Base-by-base conservation (phyloP, 2,113 vertebrate genomes). In the Hylia prasina region DNA sequence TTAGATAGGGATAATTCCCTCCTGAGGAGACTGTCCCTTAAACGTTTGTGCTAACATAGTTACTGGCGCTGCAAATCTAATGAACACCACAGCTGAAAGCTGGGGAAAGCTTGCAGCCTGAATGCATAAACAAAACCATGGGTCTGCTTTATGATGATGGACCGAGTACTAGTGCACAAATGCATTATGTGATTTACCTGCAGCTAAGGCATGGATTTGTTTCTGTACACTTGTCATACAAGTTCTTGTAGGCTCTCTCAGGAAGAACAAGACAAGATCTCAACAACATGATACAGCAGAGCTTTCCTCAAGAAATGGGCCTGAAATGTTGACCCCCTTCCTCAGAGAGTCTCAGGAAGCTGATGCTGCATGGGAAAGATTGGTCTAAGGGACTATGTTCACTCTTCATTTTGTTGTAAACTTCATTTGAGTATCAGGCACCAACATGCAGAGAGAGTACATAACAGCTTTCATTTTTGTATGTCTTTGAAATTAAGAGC, bases 41-140 rank as follows among this genome's bases (percentile, higher is more conserved):
- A 65, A 90, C 51, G 15, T 94, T 95, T 78, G 31, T 60, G 64
- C 50, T 94, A 92, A 94, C 42, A 0, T 56, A 47, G 77, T 95
- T 96, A 96, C 48, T 83, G 79, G 50, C 51, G 48, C 44, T 31
- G 27, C 68, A 94, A 90, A 97, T 95, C 58, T 80, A 93, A 92
- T 93, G 79, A 93, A 42, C 27, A 14, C 39, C 50, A 35, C 39
- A 47, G 24, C 19, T 89, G 70, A 69, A 75, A 91, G 18, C 27
- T n/a, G 58, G 53, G 53, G 31, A 47, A 31, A 53, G 57, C 50
- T 85, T 82, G 53, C n/a, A 87, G 81, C 45, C 85, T 75, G 73
- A 82, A 72, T 79, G 64, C 40, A 57, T 61, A 75, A 72, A 75
- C 39, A 60, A 39, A 87, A 11, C 17, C 58, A 50, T 47, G 39